Base-by-base conservation (phyloP, 2,797 vertebrate species). In the Pelodytes ibericus region DNA sequence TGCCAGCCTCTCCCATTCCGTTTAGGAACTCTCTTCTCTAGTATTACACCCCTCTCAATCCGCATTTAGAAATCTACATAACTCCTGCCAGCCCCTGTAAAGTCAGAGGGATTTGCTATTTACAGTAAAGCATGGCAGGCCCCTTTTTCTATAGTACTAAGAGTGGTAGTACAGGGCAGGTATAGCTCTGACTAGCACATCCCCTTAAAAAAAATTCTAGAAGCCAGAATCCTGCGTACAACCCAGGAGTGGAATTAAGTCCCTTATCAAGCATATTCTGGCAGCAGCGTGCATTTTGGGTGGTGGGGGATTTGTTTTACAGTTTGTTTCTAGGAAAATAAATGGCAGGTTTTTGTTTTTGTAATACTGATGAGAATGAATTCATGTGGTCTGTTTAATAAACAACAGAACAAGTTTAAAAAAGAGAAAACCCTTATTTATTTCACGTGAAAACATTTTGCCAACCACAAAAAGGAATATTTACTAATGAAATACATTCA, bases 391-490 rank as follows among this genome's bases (percentile, higher is more conserved):
- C 59, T 77, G 59, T 65, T 57, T 59, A 71, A 77, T 65, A 65
- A 77, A 77, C 31, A 71, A 65, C 25, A 64, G 31, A 71, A 63
- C 31, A 58, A 39, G 10, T 63, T 3, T 18, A 63, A 64, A 77
- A 62, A 70, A 22, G 8, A 41, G 7, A 7, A 63, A 53, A 44
- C 30, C 29, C 70, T 71, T 74, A 57, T 71, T 75, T 62, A 44
- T 76, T 64, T 36, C 65, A 63, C 51, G 59, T 58, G 20, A n/a
- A 71, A 77, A 59, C 49, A 30, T 64, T 64, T 62, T 70, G 58
- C 47, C 60, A 51, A 61, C 58, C 53, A 51, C 33, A 57, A 62
- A n/a, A n/a, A 64, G 49, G 62, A 71, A 47, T 56, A 56, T 71
- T 61, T 44, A 58, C 3, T 26, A 62, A 33, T n/a, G 15, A 61